Percentiles rank a stretch among this genome's conserved stretches.
Conservation (phyloP, 2,113 vertebrate genomes). For the Anolis sagrei region DNA sequence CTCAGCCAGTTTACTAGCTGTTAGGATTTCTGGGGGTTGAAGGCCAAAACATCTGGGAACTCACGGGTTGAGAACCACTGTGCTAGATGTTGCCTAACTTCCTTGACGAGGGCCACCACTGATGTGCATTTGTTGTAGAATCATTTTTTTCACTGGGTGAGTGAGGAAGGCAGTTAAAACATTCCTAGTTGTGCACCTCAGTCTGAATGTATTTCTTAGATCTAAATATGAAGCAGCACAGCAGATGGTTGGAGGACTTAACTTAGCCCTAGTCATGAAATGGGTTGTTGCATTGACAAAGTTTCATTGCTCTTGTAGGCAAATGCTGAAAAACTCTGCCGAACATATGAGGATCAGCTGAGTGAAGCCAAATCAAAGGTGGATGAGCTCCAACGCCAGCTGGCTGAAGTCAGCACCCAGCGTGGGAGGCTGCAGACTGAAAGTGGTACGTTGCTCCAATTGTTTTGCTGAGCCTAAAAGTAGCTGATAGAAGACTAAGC, state of each 20-base stretch:
- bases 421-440: constrained; percentile 86
- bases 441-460: constrained; percentile 74
- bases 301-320: constrained; percentile 72
- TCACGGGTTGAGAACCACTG: no score
- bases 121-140: background rate
- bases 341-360: constrained; percentile 90
- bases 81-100: background rate
- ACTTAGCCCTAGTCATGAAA: background rate
- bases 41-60: no score
- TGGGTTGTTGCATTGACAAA: background rate
- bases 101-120: background rate
- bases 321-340: constrained; percentile 87
- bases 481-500: background rate
- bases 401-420: constrained; percentile 80
- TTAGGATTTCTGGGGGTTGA: no score
- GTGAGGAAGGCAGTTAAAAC: accelerated
- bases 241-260: background rate
- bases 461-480: background rate
- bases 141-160: background rate
- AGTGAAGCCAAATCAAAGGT: constrained; percentile 88
- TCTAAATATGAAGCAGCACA: background rate
- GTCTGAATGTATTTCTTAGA: background rate
- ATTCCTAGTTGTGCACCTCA: background rate
- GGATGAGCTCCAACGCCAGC: constrained; percentile 90
- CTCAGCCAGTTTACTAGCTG: no score